Evolutionary conservation across 2,797 vertebrate genomes (phyloP).

Genomic region (Brotula barbata): DNA sequence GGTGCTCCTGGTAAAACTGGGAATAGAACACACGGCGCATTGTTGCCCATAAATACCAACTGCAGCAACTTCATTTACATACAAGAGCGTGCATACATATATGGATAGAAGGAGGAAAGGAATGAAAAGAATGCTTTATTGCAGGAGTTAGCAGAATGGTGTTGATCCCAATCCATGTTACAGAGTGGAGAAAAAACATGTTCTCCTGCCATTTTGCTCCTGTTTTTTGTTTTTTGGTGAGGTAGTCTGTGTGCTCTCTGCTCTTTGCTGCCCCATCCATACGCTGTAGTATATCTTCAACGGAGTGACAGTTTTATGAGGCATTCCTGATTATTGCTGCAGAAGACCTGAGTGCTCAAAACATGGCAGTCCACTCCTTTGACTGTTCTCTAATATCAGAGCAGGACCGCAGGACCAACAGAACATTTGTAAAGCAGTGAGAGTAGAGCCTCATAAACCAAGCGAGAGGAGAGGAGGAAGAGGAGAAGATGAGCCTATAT

Average conservation of each 20-base stretch:
- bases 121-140: conserved; percentile 6
- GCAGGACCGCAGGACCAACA: background rate
- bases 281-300: conserved; percentile 27
- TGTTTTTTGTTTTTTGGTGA: background rate
- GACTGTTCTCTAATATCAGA: conserved; percentile 5
- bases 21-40: conserved; percentile 46
- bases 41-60: conserved; percentile 56
- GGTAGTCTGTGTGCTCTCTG: background rate
- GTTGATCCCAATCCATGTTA: too few species aligned
- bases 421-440: background rate
- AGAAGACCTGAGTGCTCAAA: conserved; percentile 32
- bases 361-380: conserved; percentile 7
- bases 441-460: conserved; percentile 2
- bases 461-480: background rate
- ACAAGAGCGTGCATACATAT: conserved; percentile 19
- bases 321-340: conserved; percentile 36
- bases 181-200: too few species aligned
- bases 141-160: background rate
- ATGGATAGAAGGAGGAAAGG: background rate
- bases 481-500: conserved; percentile 1
- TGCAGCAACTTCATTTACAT: conserved; percentile 51
- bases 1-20: conserved; percentile 39
- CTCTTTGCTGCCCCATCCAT: background rate
- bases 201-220: conserved; percentile 6
- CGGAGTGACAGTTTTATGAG: conserved; percentile 34